Evolutionary conservation across 2,797 vertebrate species (phyloP).

Genomic region (Sparus aurata): DNA sequence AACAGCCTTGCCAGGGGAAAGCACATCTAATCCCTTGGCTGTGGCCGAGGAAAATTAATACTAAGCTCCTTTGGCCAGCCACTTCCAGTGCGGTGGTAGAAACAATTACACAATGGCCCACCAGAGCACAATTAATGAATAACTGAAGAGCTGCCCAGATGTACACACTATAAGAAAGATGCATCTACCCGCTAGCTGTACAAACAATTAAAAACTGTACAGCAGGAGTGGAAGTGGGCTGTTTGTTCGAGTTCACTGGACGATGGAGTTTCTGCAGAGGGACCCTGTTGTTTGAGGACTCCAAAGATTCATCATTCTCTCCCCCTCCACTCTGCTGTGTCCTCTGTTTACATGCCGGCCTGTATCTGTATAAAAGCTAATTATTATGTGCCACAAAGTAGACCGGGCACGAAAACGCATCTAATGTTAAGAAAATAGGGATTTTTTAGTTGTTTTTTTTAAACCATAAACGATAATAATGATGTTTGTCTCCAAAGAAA

Average conservation of each 20-base stretch:
- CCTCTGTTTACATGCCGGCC: conserved; percentile 47
- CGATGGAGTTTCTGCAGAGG: conserved; percentile 46
- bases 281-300: conserved; percentile 40
- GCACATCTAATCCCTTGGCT: conserved; percentile 79
- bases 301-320: conserved; percentile 63
- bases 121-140: conserved; percentile 76
- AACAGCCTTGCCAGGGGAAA: conserved; percentile 77
- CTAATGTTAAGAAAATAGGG: conserved; percentile 5
- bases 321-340: conserved; percentile 40
- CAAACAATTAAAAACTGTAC: conserved; percentile 63
- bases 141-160: conserved; percentile 63
- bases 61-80: conserved; percentile 73
- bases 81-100: conserved; percentile 68
- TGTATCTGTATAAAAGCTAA: conserved; percentile 50
- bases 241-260: conserved; percentile 72
- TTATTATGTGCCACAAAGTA: conserved; percentile 59
- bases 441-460: background rate
- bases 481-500: background rate
- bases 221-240: conserved; percentile 38
- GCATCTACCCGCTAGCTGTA: conserved; percentile 51
- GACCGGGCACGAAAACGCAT: conserved; percentile 24
- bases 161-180: conserved; percentile 73
- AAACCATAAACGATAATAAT: too few relatives aligned
- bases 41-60: conserved; percentile 76
- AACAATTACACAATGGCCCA: conserved; percentile 79